Percentiles rank a stretch among this genome's conserved stretches.
Conservation (phyloP, 2,797 vertebrate species). For the Sternarchorhynchus goeldii region DNA sequence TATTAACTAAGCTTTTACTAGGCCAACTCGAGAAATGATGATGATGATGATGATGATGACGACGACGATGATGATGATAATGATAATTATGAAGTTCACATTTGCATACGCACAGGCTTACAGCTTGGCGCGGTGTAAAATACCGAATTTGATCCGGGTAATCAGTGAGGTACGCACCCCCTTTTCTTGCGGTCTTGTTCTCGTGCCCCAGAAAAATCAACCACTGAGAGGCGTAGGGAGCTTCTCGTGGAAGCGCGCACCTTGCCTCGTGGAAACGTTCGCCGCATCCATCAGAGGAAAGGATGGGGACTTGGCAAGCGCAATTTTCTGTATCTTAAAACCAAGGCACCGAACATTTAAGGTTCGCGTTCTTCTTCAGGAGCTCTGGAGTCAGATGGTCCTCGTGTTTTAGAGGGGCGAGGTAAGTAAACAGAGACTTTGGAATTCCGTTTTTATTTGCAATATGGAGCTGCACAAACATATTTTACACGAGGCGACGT, state of each 20-base stretch:
- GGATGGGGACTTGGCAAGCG: conserved; percentile 72
- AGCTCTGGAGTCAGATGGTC: conserved; percentile 28
- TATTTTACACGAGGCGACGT: conserved; percentile 16
- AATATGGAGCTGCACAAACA: not conserved
- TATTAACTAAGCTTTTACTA: too few species aligned
- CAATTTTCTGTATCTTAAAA: conserved; percentile 61
- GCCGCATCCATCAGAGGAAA: conserved; percentile 59
- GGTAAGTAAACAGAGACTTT: conserved; percentile 63
- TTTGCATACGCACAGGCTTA: not conserved
- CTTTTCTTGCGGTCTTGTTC: conserved; percentile 20
- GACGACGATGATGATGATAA: not conserved
- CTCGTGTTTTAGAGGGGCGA: conserved; percentile 52
- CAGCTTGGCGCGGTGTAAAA: too few species aligned
- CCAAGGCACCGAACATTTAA: conserved; percentile 53
- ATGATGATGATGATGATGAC: not conserved
- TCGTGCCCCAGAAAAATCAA: conserved; percentile 27
- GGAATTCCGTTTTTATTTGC: not conserved
- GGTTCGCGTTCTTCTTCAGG: not conserved
- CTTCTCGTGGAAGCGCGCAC: conserved; percentile 45
- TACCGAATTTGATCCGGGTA: too few species aligned
- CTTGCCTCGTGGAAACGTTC: conserved; percentile 52
- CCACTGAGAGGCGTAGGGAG: conserved; percentile 26
- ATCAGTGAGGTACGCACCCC: conserved; percentile 7
- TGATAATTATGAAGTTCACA: conserved; percentile 6
- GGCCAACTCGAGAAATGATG: not conserved